These are phyloP conservation scores for Spea hammondii DNA, from an alignment of 2,797 vertebrate species.

Conservation along the genomic window DNA sequence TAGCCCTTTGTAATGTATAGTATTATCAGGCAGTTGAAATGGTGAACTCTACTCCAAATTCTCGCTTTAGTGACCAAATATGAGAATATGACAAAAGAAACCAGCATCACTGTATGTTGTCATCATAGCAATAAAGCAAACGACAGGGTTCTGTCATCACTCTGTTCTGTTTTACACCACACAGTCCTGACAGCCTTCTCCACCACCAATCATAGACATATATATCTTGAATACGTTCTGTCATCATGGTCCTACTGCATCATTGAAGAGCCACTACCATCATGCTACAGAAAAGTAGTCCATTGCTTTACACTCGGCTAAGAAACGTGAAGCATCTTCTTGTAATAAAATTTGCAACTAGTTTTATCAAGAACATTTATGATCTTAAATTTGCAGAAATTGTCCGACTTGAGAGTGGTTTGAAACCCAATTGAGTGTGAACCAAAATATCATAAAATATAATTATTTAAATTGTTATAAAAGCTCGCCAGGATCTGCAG, in stretches of 20 bases:
- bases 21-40: too few relatives aligned
- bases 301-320: neutral
- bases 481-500: slow-evolving; percentile 7
- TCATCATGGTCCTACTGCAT: slow-evolving; percentile 42
- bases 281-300: neutral
- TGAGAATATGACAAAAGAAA: slow-evolving; percentile 41
- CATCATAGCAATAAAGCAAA: slow-evolving; percentile 61
- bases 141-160: slow-evolving; percentile 58
- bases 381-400: too few relatives aligned
- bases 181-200: slow-evolving; percentile 58
- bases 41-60: too few relatives aligned
- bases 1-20: too few relatives aligned
- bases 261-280: neutral
- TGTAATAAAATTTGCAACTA: too few relatives aligned
- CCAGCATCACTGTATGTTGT: slow-evolving; percentile 50
- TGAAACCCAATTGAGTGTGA: too few relatives aligned
- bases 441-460: neutral
- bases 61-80: too few relatives aligned
- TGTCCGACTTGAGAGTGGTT: too few relatives aligned
- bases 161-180: slow-evolving; percentile 46
- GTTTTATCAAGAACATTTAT: too few relatives aligned
- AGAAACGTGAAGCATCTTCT: neutral
- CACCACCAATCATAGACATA: slow-evolving; percentile 43
- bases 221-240: slow-evolving; percentile 31
- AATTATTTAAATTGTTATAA: slow-evolving; percentile 42